Evolutionary conservation across 35 echinoderm and acorn worm genomes (phyloP).

Genomic region (Heliocidaris tuberculata): DNA sequence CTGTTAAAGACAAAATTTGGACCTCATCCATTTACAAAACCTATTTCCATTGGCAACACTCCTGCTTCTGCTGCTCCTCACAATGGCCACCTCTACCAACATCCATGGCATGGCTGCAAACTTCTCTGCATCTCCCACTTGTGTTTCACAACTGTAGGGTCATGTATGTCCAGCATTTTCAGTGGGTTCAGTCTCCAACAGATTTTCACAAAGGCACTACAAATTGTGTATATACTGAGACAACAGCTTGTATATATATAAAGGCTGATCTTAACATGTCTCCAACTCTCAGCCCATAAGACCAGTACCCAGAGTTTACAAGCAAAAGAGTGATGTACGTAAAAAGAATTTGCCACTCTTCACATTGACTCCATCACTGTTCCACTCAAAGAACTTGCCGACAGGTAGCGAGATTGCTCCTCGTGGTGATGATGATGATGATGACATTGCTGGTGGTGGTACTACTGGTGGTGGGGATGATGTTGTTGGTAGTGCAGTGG

Average conservation of each 20-base stretch:
- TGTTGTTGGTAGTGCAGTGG: no score
- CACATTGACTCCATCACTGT: neutral
- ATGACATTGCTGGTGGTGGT: neutral
- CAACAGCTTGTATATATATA: neutral
- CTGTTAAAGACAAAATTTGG: neutral
- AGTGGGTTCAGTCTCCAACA: neutral
- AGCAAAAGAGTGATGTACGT: no score
- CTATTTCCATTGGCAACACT: slow-evolving; percentile 12
- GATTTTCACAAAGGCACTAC: neutral
- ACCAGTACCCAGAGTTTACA: neutral
- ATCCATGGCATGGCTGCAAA: neutral
- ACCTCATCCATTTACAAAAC: slow-evolving; percentile 39
- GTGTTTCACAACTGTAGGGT: neutral
- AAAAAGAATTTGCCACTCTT: neutral
- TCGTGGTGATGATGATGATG: neutral
- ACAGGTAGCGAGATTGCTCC: neutral
- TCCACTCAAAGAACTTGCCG: neutral
- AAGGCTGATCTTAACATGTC: neutral
- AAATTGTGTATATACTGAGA: neutral
- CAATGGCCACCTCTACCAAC: neutral
- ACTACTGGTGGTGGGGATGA: no score
- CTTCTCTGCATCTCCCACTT: neutral
- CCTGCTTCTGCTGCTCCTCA: neutral
- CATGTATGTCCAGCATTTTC: neutral
- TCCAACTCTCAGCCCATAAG: neutral